Conservation (phyloP, 2,113 vertebrate genomes). For the Carollia perspicillata region DNA sequence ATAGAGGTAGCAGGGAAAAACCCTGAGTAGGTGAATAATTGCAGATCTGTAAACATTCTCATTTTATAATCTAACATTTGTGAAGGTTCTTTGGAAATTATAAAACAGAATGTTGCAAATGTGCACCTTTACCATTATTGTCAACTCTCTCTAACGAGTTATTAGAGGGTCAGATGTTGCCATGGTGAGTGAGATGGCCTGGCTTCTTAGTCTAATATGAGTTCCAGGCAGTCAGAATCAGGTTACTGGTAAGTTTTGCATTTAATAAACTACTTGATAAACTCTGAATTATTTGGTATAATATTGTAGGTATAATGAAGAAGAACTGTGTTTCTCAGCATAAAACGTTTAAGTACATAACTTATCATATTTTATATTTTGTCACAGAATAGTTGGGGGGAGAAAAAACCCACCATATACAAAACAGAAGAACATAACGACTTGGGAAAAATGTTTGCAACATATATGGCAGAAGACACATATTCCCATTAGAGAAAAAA, state of each 20-base stretch:
- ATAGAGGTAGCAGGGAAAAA: not conserved
- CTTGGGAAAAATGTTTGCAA: not conserved
- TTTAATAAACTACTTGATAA: not conserved
- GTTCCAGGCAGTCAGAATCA: not conserved
- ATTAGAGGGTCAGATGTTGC: not conserved
- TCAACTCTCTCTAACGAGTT: not conserved
- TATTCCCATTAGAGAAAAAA: not conserved
- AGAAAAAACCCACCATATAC: not conserved
- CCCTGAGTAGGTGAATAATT: not conserved
- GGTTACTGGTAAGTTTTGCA: not conserved
- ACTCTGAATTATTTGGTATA: not conserved
- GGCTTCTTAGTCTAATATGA: not conserved
- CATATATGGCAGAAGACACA: not conserved
- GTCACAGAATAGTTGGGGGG: not conserved
- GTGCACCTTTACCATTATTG: not conserved
- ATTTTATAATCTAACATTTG: conserved; percentile 16
- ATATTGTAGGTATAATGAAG: not conserved
- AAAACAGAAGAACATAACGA: not conserved
- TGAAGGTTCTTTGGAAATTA: not conserved
- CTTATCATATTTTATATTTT: not conserved
- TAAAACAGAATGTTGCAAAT: not conserved
- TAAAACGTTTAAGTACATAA: not conserved
- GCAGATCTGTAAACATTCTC: not conserved
- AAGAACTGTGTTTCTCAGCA: not conserved
- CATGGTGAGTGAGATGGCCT: not conserved